Base-by-base conservation (phyloP, 2,797 vertebrate species). In the Xiphophorus birchmanni region DNA sequence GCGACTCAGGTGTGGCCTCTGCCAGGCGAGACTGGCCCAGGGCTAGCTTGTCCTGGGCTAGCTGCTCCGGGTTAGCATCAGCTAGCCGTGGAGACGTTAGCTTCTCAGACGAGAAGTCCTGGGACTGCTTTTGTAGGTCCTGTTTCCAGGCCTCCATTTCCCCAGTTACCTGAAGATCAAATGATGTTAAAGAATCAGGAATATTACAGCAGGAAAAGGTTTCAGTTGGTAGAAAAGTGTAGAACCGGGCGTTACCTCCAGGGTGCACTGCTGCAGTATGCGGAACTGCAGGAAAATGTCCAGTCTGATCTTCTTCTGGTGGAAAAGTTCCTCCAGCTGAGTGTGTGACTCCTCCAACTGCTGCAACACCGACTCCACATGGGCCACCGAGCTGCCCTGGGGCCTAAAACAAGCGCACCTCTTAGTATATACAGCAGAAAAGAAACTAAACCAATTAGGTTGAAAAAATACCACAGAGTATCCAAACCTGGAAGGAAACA, bases 121-220 rank as follows among this genome's bases (percentile, higher is more conserved):
- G 97, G 89, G 97, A 97, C 93, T 99, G 98, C 82, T 97, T 96
- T 82, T 98, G 95, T 60, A 99, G 93, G 89, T 99, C 98, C 88
- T 99, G 98, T 81, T 98, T 99, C 98, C 98, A 99, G 72, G 98
- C 98, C 1, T 99, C 98, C 81, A 99, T 93, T 80, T 99, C 98
- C 23, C 97, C 97, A 1, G 97, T 99, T 63, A 99, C 98, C 98
- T 99, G 50, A 48, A 78, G 56, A 82, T 10, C 9, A 76, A 32
- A 81, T 3, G 4, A 47, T 17, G 26, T 4, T 21, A 37, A 29
- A 35, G 47, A 52, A n/a, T 79, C 48, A 8, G 45, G 5, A 65
- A 26, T 23, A 54, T 12, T n/a, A 50, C 42, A 1, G 9, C 0
- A 7, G 5, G 17, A 0, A n/a, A 26, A 73, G 18, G 10, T 10